These are phyloP conservation scores for Dasysyrphus tricinctus DNA, from an alignment of 2,888 invertebrate species.

Conservation along the genomic window DNA sequence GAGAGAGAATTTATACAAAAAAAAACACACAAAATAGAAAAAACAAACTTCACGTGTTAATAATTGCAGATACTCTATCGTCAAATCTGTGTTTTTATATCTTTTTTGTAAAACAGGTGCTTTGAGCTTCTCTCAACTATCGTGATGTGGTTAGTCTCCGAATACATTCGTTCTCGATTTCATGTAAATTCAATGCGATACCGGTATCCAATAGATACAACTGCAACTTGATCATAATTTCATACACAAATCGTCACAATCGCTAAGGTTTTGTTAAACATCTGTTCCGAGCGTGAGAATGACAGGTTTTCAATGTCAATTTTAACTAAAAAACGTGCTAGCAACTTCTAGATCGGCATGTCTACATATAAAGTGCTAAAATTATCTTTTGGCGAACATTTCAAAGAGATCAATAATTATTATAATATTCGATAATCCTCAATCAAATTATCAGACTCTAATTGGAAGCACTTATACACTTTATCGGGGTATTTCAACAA, in stretches of 20 bases:
- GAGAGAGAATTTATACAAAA: constrained; percentile 33
- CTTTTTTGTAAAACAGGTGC: constrained; percentile 40
- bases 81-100: constrained; percentile 7
- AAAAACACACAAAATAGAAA: background rate
- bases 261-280: background rate
- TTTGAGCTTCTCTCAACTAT: constrained; percentile 28
- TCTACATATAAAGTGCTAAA: background rate
- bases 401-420: background rate
- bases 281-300: constrained; percentile 17
- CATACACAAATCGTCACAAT: background rate
- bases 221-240: constrained; percentile 14
- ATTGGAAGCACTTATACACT: constrained; percentile 64
- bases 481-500: constrained; percentile 18
- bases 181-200: constrained; percentile 1
- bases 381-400: constrained; percentile 1
- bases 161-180: constrained; percentile 53
- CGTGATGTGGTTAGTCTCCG: constrained; percentile 47
- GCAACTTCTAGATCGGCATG: background rate
- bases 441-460: constrained; percentile 51
- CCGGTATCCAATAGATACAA: background rate
- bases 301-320: constrained; percentile 26
- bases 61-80: constrained; percentile 61
- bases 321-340: background rate
- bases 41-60: constrained; percentile 49
- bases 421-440: background rate